Evolutionary conservation across 2,888 invertebrate genomes (phyloP), one percentile per base, ranked within the genome.

Genomic region (Apantesis nais): DNA sequence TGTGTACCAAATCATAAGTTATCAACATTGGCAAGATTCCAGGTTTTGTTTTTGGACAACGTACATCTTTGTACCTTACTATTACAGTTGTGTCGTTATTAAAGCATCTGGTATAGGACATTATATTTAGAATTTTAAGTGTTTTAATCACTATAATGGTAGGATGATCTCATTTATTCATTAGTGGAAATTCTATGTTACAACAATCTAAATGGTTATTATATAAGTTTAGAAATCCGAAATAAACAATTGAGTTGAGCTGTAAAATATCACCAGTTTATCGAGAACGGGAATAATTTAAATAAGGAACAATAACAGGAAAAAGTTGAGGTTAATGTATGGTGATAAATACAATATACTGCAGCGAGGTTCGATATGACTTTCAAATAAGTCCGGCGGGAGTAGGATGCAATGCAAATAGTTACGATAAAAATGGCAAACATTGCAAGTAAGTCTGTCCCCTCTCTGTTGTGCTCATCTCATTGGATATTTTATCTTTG

Each of bases 301-400:
- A 31, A 52, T 44, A 67, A 62, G 31, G 25, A 61, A 73, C 74
- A 80, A 76, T 74, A 74, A 72, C 71, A 75, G 76, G 80, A 74
- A 80, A 76, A 81, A 63, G 68, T 48, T 55, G 62, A 69, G 73
- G 71, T 73, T 76, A 80, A 80, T 76, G 76, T 80, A 82, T 80
- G 80, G 65, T 72, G 78, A 80, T 80, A 62, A 72, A 82, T 80
- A 65, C 79, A 73, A 48, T 69, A 77, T 73, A 44, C 66, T 72
- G 66, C 71, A 69, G 60, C 70, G 72, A 75, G 67, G 63, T 65
- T 73, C 66, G 64, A 63, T 60, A 68, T 78, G 70, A 80, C 70
- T 75, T 82, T 71, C 71, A 74, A 82, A 80, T 74, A 71, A 80
- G 72, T 63, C 67, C 64, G 58, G 61, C 68, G 62, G 65, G 70